Percentiles rank a stretch among this genome's conserved stretches.
Evolutionary conservation across 2,888 invertebrate genomes (phyloP).

Genomic region (Netelia virgata): DNA sequence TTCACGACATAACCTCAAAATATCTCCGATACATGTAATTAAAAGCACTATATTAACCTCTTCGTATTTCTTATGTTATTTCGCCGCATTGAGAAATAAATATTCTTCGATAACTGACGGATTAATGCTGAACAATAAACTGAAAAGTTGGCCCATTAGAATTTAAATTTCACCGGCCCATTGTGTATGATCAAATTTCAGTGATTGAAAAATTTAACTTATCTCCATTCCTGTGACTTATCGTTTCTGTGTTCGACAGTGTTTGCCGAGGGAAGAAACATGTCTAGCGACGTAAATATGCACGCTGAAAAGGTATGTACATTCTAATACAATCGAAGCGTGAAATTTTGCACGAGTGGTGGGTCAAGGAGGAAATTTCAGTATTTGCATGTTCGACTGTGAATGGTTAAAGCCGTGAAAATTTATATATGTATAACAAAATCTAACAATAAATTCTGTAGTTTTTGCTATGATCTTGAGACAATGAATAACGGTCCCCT

Average conservation of each 20-base stretch:
- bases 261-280: slow-evolving; percentile 66
- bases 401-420: not conserved
- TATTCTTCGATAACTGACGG: slow-evolving; percentile 8
- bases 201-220: not conserved
- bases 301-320: slow-evolving; percentile 80
- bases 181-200: slow-evolving; percentile 12
- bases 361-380: slow-evolving; percentile 46
- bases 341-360: slow-evolving; percentile 68
- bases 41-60: slow-evolving; percentile 7
- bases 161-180: not conserved
- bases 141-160: not conserved
- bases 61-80: not conserved
- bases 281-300: slow-evolving; percentile 82
- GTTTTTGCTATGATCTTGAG: slow-evolving; percentile 31
- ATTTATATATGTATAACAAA: no score
- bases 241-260: slow-evolving; percentile 23
- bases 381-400: not conserved
- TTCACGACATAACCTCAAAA: slow-evolving; percentile 36
- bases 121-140: not conserved
- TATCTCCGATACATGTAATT: slow-evolving; percentile 15
- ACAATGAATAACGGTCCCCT: slow-evolving; percentile 62
- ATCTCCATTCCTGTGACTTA: not conserved
- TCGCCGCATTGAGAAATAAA: not conserved
- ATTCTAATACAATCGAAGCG: slow-evolving; percentile 52
- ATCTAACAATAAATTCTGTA: not conserved